Conservation (phyloP, 2,888 invertebrate genomes). For the Synergus umbraculus region DNA sequence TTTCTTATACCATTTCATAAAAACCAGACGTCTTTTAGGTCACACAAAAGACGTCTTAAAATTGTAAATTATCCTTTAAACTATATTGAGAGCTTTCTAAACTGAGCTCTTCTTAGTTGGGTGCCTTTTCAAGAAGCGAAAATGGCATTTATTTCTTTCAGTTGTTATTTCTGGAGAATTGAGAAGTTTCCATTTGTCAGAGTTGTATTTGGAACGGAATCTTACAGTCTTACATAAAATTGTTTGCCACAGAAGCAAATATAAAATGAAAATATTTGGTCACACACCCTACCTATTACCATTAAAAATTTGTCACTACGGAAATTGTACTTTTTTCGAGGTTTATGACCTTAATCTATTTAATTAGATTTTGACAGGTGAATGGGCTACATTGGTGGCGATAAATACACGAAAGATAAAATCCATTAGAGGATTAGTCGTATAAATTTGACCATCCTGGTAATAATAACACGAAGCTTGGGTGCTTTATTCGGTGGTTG, state of each 20-base stretch:
- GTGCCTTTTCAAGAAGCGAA: not conserved
- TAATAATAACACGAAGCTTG: not conserved
- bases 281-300: too few relatives aligned
- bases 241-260: too few relatives aligned
- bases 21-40: slow-evolving; percentile 1
- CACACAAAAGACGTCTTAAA: not conserved
- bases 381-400: not conserved
- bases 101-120: not conserved
- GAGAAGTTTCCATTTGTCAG: not conserved
- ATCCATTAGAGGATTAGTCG: slow-evolving; percentile 3
- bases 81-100: not conserved
- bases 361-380: not conserved
- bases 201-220: not conserved
- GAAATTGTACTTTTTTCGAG: too few relatives aligned
- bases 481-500: slow-evolving; percentile 9
- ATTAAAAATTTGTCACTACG: too few relatives aligned
- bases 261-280: too few relatives aligned
- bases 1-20: slow-evolving; percentile 33
- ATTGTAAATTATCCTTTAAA: slow-evolving; percentile 7
- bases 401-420: not conserved
- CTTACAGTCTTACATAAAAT: too few relatives aligned
- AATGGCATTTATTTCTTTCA: not conserved
- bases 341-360: too few relatives aligned
- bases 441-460: not conserved
- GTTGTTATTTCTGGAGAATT: not conserved